A percentile compares a stretch with the other conserved stretches of the same genome.
Conservation (phyloP, 2,888 invertebrate genomes). For the Platerodrilus igneus region DNA sequence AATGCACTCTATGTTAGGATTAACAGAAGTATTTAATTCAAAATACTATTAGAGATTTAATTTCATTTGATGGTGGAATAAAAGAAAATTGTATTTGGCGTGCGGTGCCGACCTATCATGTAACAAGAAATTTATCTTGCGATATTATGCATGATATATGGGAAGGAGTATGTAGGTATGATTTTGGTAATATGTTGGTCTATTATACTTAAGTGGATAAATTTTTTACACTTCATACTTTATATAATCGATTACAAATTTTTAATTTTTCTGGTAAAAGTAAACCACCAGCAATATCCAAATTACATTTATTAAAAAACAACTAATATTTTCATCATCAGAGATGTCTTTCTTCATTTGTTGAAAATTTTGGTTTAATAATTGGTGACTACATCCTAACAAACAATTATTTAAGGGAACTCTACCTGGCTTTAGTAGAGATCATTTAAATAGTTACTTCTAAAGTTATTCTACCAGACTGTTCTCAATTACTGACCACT, state of each 20-base stretch:
- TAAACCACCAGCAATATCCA: constrained; percentile 18
- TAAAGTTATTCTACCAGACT: neutral
- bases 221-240: constrained; percentile 16
- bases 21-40: neutral
- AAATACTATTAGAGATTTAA: constrained; percentile 8
- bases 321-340: constrained; percentile 26
- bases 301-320: constrained; percentile 12
- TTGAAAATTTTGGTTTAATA: constrained; percentile 21
- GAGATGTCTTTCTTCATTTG: constrained; percentile 26
- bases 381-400: constrained; percentile 23
- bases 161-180: constrained; percentile 22
- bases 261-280: constrained; percentile 22
- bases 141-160: constrained; percentile 33
- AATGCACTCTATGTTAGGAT: constrained; percentile 3
- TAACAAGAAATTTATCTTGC: constrained; percentile 25
- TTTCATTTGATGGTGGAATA: constrained; percentile 27
- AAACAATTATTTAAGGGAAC: constrained; percentile 10
- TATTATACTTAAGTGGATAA: constrained; percentile 16
- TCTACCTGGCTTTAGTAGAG: constrained; percentile 1
- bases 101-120: constrained; percentile 26
- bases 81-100: constrained; percentile 25
- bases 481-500: neutral
- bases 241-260: constrained; percentile 18
- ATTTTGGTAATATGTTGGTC: constrained; percentile 11
- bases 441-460: neutral